Base-by-base conservation (phyloP, 2,888 invertebrate species). In the Lamellibrachia satsuma region DNA sequence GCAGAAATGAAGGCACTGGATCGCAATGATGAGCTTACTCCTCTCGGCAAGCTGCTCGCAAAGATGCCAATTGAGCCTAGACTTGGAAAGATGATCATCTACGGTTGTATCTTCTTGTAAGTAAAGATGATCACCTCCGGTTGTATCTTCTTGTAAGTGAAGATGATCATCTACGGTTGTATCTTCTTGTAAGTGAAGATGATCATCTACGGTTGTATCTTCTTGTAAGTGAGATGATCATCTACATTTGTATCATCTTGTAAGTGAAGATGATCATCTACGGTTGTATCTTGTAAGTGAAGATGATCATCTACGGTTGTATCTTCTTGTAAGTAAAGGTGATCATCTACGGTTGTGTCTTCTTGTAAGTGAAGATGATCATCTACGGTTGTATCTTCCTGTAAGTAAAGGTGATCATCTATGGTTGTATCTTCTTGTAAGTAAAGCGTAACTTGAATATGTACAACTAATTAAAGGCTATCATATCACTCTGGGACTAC, bases 131-230 rank as follows among this genome's bases (percentile, higher is more conserved):
- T 99, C 97, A 98, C 99, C 60, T 97, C 99, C 9, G 99, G 99
- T n/a, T 98, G 98, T 94, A 98, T 99, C 93, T 98, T 99, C 95
- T 96, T 96, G 97, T 97, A 95, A 95, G 96, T 95, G 9, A 99
- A 99, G 97, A 99, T 99, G 98, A 98, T 99, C 97, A 98, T 99
- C 60, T 97, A 99, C 11, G 99, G 99, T n/a, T 98, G 98, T 94
- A 98, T 99, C 93, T 98, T 99, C 95, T 96, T 96, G 97, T 97
- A 95, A 95, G 96, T 95, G 9, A 99, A 99, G 97, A 99, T 99
- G 98, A 98, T 99, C 97, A 98, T 99, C 60, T 97, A 99, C 11
- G 99, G 99, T n/a, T 98, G 98, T 94, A 98, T 99, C 93, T 98
- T 99, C 95, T 96, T 96, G 97, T 97, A 95, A 95, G 96, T 95